Conservation (phyloP, 2,888 invertebrate species). For the Polydrusus tereticollis region DNA sequence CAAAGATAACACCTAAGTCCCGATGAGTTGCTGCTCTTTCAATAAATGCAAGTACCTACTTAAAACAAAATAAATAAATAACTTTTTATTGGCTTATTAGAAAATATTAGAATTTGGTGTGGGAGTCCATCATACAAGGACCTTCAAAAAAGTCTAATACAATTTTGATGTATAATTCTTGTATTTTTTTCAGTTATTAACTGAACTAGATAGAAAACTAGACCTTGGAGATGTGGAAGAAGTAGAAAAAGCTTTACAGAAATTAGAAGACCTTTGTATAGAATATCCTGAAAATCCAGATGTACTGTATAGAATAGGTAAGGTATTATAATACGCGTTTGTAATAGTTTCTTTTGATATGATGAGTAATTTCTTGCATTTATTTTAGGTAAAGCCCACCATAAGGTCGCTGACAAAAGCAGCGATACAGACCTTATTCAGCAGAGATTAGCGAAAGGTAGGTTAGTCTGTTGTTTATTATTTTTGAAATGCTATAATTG, state of each 20-base stretch:
- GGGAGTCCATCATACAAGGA: not conserved
- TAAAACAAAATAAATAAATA: too few species aligned
- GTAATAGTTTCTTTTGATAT: too few species aligned
- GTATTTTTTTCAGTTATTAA: conserved; percentile 54
- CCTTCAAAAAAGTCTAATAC: not conserved
- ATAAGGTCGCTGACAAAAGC: conserved; percentile 56
- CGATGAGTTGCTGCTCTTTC: too few species aligned
- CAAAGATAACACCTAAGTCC: too few species aligned
- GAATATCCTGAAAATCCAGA: conserved; percentile 61
- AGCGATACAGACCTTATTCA: conserved; percentile 54
- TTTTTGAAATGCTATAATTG: too few species aligned
- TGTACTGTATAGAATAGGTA: conserved; percentile 62
- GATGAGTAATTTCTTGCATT: not conserved
- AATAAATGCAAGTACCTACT: too few species aligned
- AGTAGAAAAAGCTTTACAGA: conserved; percentile 55
- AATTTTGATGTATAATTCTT: not conserved
- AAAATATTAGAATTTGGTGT: too few species aligned
- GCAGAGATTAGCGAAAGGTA: conserved; percentile 60
- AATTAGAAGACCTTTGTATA: conserved; percentile 58
- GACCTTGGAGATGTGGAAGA: conserved; percentile 54
- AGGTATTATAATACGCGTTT: not conserved
- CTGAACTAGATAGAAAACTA: conserved; percentile 59
- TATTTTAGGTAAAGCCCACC: conserved; percentile 57
- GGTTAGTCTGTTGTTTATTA: too few species aligned
- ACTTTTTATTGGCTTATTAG: too few species aligned